These are phyloP conservation scores for Halotydeus destructor DNA, from an alignment of 1,140 invertebrate genomes.

Conservation along the genomic window DNA sequence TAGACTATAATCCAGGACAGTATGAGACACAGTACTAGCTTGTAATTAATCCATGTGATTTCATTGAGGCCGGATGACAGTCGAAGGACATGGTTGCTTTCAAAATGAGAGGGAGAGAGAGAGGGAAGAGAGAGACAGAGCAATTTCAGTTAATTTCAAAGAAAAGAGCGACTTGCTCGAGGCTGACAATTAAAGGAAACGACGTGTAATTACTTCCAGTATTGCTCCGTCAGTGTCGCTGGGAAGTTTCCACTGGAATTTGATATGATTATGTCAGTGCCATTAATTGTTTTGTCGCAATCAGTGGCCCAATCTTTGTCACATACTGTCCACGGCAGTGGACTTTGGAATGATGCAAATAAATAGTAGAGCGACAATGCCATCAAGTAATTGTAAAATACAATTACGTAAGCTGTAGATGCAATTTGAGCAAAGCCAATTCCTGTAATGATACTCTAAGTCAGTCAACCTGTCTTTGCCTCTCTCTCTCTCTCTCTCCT, in stretches of 20 bases:
- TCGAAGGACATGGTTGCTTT: background rate
- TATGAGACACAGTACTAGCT: slow-evolving; percentile 25
- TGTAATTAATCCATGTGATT: slow-evolving; percentile 20
- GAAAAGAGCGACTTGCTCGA: too few relatives aligned
- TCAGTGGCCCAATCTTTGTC: slow-evolving; percentile 19
- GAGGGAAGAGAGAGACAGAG: too few relatives aligned
- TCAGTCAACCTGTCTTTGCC: too few relatives aligned
- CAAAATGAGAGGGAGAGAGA: too few relatives aligned
- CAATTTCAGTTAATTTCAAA: too few relatives aligned
- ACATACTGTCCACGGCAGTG: slow-evolving; percentile 22
- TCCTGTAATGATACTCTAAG: slow-evolving; percentile 18
- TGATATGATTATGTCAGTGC: background rate
- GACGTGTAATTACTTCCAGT: background rate
- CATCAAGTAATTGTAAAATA: slow-evolving; percentile 26
- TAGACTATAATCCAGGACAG: slow-evolving; percentile 26
- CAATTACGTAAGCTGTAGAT: slow-evolving; percentile 21
- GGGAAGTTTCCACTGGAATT: slow-evolving; percentile 1
- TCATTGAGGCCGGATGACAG: slow-evolving; percentile 6
- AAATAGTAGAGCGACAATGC: slow-evolving; percentile 25
- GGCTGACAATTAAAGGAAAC: background rate
- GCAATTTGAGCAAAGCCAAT: slow-evolving; percentile 26
- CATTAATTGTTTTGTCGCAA: too few relatives aligned
- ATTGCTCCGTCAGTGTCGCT: background rate
- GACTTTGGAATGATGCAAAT: slow-evolving; percentile 20
- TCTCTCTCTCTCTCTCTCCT: background rate